Conservation (phyloP, 2,888 invertebrate genomes). For the Tenthredo notha region DNA sequence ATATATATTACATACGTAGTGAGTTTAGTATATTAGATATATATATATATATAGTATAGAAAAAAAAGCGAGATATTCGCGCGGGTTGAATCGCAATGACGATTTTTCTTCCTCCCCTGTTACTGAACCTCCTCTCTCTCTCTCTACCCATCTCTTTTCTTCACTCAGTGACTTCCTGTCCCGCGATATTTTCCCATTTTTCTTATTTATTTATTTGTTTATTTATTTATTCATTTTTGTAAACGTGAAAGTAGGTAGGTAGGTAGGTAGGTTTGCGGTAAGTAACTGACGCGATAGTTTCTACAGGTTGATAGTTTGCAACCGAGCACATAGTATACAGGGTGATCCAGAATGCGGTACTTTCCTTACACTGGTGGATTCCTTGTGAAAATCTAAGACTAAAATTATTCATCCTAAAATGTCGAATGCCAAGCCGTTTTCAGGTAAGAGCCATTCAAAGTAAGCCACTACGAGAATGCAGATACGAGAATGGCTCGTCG, state of each 20-base stretch:
- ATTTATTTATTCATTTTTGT: not conserved
- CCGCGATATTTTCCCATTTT: conserved; percentile 13
- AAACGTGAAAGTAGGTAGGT: not conserved
- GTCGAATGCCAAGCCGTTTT: too few relatives aligned
- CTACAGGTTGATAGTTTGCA: too few relatives aligned
- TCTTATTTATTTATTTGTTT: not conserved
- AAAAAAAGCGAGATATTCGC: not conserved
- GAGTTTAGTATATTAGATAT: not conserved
- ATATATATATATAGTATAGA: not conserved
- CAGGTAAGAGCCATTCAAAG: too few relatives aligned
- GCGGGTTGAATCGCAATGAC: conserved; percentile 34
- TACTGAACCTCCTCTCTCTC: not conserved
- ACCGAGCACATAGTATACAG: too few relatives aligned
- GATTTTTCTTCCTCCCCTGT: not conserved
- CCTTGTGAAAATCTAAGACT: too few relatives aligned
- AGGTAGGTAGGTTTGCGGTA: not conserved
- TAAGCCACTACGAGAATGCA: too few relatives aligned
- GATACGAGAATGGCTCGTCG: too few relatives aligned
- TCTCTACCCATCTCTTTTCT: not conserved
- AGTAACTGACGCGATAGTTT: not conserved
- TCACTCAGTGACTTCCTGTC: not conserved
- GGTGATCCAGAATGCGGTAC: too few relatives aligned
- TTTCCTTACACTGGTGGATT: too few relatives aligned
- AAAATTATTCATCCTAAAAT: too few relatives aligned
- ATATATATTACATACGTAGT: not conserved